A percentile compares a stretch with the other conserved stretches of the same genome.
Evolutionary conservation across 2,888 invertebrate species (phyloP).

Genomic region (Mellilla xanthometata): DNA sequence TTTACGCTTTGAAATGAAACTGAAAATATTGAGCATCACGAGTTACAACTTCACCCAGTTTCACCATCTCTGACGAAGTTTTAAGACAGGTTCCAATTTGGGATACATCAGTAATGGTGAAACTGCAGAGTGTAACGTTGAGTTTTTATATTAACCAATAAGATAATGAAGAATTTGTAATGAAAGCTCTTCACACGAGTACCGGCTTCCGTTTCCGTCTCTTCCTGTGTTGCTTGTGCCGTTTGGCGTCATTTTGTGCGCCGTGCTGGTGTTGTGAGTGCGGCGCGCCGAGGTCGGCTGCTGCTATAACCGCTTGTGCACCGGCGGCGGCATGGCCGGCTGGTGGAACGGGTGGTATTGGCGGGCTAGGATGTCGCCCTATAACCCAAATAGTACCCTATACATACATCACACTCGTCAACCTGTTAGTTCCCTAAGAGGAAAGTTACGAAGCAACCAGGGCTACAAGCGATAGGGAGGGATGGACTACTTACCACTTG

Average conservation of each 20-base stretch:
- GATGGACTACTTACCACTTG: conserved; percentile 70
- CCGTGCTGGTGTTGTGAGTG: conserved; percentile 34
- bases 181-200: conserved; percentile 55
- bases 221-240: conserved; percentile 52
- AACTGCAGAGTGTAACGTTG: conserved; percentile 12
- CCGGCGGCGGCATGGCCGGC: conserved; percentile 66
- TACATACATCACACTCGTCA: conserved; percentile 57
- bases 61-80: conserved; percentile 16
- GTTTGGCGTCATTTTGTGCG: conserved; percentile 39
- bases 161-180: conserved; percentile 14
- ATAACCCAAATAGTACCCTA: conserved; percentile 73
- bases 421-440: conserved; percentile 32
- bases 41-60: conserved; percentile 44
- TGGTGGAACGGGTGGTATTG: conserved; percentile 77
- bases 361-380: conserved; percentile 76
- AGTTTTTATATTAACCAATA: conserved; percentile 5
- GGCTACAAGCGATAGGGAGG: conserved; percentile 25
- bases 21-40: conserved; percentile 29
- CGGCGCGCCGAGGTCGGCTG: conserved; percentile 37
- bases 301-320: conserved; percentile 78
- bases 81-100: background rate
- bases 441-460: conserved; percentile 26
- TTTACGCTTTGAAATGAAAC: conserved; percentile 28
- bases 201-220: conserved; percentile 71
- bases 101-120: conserved; percentile 4